These are phyloP conservation scores for Erythrocercus mccallii DNA, from an alignment of 2,113 vertebrate genomes.

Conservation along the genomic window DNA sequence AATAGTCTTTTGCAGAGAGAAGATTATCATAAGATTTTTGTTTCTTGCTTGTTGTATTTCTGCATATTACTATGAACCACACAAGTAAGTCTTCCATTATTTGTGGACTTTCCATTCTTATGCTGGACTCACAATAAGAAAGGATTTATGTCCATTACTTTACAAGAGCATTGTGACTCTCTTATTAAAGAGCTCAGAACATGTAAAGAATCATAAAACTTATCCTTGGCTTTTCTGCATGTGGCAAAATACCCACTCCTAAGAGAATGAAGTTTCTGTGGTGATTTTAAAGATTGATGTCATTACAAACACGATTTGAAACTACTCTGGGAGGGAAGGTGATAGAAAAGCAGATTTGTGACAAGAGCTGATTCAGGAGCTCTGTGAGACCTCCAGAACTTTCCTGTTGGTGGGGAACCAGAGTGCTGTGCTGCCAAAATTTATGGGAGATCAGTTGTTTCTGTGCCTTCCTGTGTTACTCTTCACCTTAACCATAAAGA, in stretches of 20 bases:
- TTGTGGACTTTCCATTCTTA: too few relatives aligned
- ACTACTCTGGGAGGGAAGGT: not conserved
- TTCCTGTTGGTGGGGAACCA: not conserved
- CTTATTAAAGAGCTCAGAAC: not conserved
- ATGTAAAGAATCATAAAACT: not conserved
- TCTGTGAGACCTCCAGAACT: not conserved
- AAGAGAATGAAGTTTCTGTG: not conserved
- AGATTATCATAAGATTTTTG: not conserved
- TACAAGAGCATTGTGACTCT: not conserved
- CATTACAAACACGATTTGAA: not conserved
- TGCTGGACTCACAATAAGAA: not conserved
- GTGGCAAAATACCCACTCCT: not conserved
- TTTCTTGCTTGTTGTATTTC: not conserved
- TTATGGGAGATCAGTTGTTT: rapidly evolving
- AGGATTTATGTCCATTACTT: not conserved
- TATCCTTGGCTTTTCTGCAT: not conserved
- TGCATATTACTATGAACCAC: not conserved
- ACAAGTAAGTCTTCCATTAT: not conserved
- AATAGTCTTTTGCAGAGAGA: not conserved
- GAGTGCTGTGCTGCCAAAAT: not conserved
- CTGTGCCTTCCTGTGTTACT: not conserved
- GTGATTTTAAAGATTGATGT: not conserved
- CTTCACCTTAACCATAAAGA: not conserved
- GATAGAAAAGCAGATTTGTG: not conserved
- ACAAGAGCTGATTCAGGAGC: not conserved